Conservation (phyloP, 1,140 invertebrate genomes). For the Macrotrachela quadricornifera region DNA sequence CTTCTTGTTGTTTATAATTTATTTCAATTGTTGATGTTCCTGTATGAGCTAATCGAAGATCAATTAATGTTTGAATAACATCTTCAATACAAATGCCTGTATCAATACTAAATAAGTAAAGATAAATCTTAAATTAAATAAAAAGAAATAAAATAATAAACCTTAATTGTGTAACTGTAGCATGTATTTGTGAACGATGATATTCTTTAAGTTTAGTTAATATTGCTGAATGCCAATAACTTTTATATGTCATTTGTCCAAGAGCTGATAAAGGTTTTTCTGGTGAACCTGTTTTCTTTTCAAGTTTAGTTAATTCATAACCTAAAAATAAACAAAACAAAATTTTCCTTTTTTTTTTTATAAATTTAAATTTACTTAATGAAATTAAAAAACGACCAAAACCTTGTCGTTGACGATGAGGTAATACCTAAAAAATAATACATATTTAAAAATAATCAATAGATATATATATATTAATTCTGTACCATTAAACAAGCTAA, state of each 20-base stretch:
- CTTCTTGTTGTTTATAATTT: too few relatives aligned
- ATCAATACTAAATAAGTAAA: background rate
- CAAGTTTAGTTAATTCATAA: constrained; percentile 53
- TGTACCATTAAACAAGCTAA: constrained; percentile 82
- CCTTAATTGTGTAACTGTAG: too few relatives aligned
- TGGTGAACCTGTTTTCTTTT: constrained; percentile 76
- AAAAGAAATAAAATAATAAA: too few relatives aligned
- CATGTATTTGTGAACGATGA: too few relatives aligned
- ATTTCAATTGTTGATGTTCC: too few relatives aligned
- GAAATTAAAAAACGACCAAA: constrained; percentile 90
- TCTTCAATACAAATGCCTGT: background rate
- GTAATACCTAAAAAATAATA: constrained; percentile 69
- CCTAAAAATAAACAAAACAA: constrained; percentile 14
- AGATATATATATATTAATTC: too few relatives aligned
- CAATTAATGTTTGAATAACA: background rate
- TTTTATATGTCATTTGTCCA: constrained; percentile 80
- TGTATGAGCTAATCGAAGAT: background rate
- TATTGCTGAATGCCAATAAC: constrained; percentile 50
- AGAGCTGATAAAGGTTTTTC: constrained; percentile 92
- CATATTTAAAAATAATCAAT: constrained; percentile 46
- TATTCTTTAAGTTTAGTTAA: too few relatives aligned
- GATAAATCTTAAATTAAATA: too few relatives aligned
- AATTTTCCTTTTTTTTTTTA: background rate
- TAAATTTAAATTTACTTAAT: constrained; percentile 19
- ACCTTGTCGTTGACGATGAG: constrained; percentile 87